phyloP scores from a whole-genome alignment of 2,113 vertebrate species.

The Calyptommatus sinebrachiatus region DNA sequence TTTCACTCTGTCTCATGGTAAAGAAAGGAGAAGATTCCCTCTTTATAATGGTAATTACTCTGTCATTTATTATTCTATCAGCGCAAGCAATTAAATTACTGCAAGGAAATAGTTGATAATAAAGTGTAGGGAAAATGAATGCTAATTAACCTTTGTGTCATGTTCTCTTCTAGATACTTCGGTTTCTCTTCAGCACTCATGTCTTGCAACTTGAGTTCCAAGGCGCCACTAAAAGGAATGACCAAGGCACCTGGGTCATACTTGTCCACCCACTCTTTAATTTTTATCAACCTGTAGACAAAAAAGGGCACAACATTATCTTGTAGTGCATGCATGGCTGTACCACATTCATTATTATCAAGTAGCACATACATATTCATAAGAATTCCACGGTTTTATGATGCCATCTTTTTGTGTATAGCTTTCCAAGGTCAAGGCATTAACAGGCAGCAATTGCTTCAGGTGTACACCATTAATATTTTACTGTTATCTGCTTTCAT shows the following conservation, averaged over 20 bases:
- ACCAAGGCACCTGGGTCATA: slow-evolving; percentile 94
- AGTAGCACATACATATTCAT: slow-evolving; percentile 86
- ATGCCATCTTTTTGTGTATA: slow-evolving; percentile 84
- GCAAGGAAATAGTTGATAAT: slow-evolving; percentile 99
- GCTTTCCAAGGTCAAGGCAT: slow-evolving; percentile 81
- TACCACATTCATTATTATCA: slow-evolving; percentile 85
- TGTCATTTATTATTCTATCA: slow-evolving; percentile 99
- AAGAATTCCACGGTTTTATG: slow-evolving; percentile 81
- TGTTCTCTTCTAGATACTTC: slow-evolving; percentile 91
- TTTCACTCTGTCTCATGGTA: slow-evolving; percentile 99
- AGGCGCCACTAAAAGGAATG: slow-evolving; percentile 93
- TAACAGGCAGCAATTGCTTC: slow-evolving; percentile 78
- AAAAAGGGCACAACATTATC: slow-evolving; percentile 84
- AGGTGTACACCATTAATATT: slow-evolving; percentile 79
- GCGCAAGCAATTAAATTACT: slow-evolving; percentile 99
- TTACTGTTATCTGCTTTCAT: slow-evolving; percentile 71
- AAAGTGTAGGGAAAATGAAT: slow-evolving; percentile 98
- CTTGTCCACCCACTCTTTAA: slow-evolving; percentile 98
- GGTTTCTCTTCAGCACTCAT: slow-evolving; percentile 85
- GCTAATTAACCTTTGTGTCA: slow-evolving; percentile 99
- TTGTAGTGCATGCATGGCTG: slow-evolving; percentile 84
- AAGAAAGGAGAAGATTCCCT: slow-evolving; percentile 98
- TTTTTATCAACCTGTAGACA: slow-evolving; percentile 95
- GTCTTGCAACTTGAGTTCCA: slow-evolving; percentile 94
- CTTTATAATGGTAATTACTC: slow-evolving; percentile 99